Percentiles rank a stretch among this genome's conserved stretches.
These are phyloP conservation scores for Thelaira solivaga DNA, from an alignment of 2,888 invertebrate species.

Conservation along the genomic window DNA sequence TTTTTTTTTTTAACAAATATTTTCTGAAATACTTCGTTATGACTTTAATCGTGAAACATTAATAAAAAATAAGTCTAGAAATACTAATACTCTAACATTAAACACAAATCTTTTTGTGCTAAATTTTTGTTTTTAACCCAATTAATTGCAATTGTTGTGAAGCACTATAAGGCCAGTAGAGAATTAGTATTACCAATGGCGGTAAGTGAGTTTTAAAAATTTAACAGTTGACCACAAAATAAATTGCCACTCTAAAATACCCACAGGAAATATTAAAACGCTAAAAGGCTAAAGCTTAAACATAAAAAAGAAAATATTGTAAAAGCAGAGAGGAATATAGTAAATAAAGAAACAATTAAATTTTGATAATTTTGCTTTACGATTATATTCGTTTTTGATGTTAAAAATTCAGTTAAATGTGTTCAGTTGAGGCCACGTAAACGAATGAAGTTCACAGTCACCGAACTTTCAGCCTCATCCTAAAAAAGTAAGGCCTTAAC, in stretches of 20 bases:
- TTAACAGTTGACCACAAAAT: constrained; percentile 48
- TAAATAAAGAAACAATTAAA: too few species aligned
- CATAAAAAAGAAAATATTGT: not conserved
- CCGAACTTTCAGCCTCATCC: too few species aligned
- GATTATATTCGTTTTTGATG: too few species aligned
- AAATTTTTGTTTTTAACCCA: constrained; percentile 27
- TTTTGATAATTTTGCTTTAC: too few species aligned
- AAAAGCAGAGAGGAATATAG: not conserved
- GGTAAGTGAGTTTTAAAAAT: constrained; percentile 10
- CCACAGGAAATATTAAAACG: constrained; percentile 31
- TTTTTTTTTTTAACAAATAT: too few species aligned
- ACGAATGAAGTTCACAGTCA: too few species aligned
- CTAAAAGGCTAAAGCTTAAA: not conserved
- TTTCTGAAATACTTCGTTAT: not conserved
- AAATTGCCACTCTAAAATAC: constrained; percentile 32
- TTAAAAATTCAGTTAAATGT: too few species aligned
- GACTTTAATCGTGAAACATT: not conserved
- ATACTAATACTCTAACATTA: not conserved
- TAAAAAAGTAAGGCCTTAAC: too few species aligned
- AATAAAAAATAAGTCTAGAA: not conserved
- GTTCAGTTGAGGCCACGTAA: too few species aligned
- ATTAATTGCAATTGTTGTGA: constrained; percentile 36
- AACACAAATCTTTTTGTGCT: constrained; percentile 1
- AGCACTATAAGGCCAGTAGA: not conserved
- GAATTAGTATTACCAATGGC: not conserved